phyloP scores from a whole-genome alignment of 2,113 vertebrate genomes.

The Megaceryle torquata region DNA sequence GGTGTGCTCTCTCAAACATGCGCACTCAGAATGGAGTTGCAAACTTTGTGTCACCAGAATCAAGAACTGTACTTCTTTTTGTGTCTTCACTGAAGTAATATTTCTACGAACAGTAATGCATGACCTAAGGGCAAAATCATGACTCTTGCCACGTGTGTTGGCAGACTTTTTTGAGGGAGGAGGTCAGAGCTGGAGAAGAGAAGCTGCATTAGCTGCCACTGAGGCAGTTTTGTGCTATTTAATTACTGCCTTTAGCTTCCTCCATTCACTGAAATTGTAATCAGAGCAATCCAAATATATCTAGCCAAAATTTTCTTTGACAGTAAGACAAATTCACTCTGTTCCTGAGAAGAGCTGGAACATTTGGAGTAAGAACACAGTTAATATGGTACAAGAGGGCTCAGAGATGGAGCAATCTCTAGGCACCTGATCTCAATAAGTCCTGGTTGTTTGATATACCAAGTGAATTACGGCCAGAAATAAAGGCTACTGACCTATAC shows the following conservation, averaged over 20 bases:
- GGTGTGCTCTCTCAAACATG: neutral
- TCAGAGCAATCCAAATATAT: neutral
- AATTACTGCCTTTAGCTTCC: neutral
- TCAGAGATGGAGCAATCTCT: neutral
- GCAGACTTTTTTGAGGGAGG: neutral
- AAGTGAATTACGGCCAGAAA: neutral
- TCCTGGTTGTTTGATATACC: neutral
- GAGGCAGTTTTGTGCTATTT: neutral
- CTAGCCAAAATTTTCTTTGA: neutral
- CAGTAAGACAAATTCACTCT: neutral
- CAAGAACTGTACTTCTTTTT: neutral
- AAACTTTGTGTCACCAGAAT: neutral
- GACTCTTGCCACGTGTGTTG: neutral
- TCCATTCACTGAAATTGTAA: neutral
- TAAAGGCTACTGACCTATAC: neutral
- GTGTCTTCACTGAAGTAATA: neutral
- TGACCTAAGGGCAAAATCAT: neutral
- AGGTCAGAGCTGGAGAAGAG: neutral
- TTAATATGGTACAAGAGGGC: neutral
- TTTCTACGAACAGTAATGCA: neutral
- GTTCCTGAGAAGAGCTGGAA: neutral
- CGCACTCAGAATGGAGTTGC: rapidly evolving
- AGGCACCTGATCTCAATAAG: neutral
- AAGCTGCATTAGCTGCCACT: neutral
- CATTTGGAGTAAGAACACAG: neutral